These are phyloP conservation scores for Palythoa caribaeorum DNA, from an alignment of 92 coral and sea anemone species.

Conservation along the genomic window DNA sequence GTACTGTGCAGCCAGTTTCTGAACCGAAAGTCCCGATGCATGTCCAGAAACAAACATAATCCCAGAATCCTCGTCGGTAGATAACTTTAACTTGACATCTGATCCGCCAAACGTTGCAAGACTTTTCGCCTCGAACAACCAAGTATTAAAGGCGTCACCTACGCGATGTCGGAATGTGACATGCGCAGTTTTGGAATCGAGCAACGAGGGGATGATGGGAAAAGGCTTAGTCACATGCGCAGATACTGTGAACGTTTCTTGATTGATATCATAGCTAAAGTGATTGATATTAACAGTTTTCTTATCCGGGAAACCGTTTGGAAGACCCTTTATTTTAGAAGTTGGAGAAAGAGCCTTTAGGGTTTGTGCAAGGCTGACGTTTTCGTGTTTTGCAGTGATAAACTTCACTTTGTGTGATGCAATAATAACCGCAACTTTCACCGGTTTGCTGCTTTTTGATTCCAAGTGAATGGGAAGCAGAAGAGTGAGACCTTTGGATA, in stretches of 20 bases:
- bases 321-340: conserved; percentile 74
- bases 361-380: conserved; percentile 82
- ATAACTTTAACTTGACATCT: conserved; percentile 68
- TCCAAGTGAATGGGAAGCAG: conserved; percentile 88
- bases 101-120: conserved; percentile 79
- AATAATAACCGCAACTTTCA: conserved; percentile 84
- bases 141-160: conserved; percentile 88
- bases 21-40: conserved; percentile 77
- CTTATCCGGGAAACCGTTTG: conserved; percentile 84
- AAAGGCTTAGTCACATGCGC: conserved; percentile 75
- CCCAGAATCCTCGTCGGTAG: conserved; percentile 77
- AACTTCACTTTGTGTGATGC: conserved; percentile 77
- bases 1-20: conserved; percentile 74
- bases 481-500: conserved; percentile 90
- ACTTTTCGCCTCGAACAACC: conserved; percentile 84
- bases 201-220: conserved; percentile 78
- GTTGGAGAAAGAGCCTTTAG: conserved; percentile 90
- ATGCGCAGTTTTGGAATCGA: conserved; percentile 72
- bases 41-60: conserved; percentile 78
- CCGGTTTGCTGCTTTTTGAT: conserved; percentile 74
- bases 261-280: conserved; percentile 85
- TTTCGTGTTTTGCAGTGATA: conserved; percentile 82
- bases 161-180: conserved; percentile 86
- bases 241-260: conserved; percentile 81
- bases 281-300: conserved; percentile 75